phyloP scores from a whole-genome alignment of 2,888 invertebrate species.

The Drosophila lacicola region DNA sequence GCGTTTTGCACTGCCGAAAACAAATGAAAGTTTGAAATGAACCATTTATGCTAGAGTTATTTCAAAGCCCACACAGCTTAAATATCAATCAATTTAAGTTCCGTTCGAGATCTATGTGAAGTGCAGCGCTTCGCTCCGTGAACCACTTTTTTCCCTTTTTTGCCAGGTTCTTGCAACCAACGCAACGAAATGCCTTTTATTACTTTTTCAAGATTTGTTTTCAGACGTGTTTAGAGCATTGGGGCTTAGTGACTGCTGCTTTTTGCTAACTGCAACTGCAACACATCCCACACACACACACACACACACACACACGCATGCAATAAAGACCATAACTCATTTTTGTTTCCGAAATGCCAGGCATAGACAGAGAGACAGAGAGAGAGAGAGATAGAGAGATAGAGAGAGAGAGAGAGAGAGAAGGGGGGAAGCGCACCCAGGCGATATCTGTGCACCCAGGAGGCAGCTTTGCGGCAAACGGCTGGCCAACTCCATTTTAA shows the following conservation, averaged over 20 bases:
- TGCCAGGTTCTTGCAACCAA: not conserved
- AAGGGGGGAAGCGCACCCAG: not conserved
- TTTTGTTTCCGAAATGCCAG: slow-evolving; percentile 26
- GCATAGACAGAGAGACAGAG: not conserved
- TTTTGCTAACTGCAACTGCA: slow-evolving; percentile 19
- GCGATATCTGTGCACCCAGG: slow-evolving; percentile 52
- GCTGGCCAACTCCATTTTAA: slow-evolving; percentile 47
- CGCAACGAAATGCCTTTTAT: not conserved
- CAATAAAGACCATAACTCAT: slow-evolving; percentile 38
- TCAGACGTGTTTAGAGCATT: slow-evolving; percentile 7
- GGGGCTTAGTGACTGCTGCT: slow-evolving; percentile 14
- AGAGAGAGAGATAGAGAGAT: too few species aligned
- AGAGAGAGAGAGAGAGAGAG: not conserved
- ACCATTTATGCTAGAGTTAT: too few species aligned
- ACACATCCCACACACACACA: slow-evolving; percentile 1
- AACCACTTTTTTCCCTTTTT: not conserved
- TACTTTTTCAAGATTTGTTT: slow-evolving; percentile 19
- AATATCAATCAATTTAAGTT: too few species aligned
- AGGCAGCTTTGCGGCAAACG: slow-evolving; percentile 42
- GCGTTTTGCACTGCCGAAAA: too few species aligned
- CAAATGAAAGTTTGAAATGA: too few species aligned
- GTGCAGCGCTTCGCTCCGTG: too few species aligned
- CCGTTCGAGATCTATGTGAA: too few species aligned
- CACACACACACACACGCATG: slow-evolving; percentile 3
- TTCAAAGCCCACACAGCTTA: too few species aligned